phyloP scores from a whole-genome alignment of 2,113 vertebrate species.

The Eurystomus gularis region DNA sequence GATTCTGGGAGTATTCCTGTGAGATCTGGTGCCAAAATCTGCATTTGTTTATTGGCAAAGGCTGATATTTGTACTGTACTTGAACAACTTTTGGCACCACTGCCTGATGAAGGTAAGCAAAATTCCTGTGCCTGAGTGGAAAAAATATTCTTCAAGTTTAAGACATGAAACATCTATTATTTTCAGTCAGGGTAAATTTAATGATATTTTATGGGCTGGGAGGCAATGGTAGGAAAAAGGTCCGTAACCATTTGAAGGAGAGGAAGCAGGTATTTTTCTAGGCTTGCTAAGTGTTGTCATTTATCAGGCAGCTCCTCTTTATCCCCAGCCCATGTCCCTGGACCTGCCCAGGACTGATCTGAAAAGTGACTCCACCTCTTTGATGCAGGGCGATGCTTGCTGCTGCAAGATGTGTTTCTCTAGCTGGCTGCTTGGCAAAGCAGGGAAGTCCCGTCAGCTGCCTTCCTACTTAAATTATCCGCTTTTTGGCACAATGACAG shows the following conservation, averaged over 20 bases:
- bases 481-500: neutral
- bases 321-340: neutral
- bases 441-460: neutral
- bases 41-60: constrained; percentile 1
- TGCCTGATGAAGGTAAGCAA: constrained; percentile 11
- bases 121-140: neutral
- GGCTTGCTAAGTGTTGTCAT: neutral
- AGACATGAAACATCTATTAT: neutral
- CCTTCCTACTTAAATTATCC: neutral
- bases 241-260: neutral
- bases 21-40: neutral
- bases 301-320: neutral
- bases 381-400: neutral
- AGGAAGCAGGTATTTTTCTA: neutral
- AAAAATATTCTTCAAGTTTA: neutral
- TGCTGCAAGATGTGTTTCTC: neutral
- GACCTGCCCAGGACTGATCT: neutral
- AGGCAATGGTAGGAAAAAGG: neutral
- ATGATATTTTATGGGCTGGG: neutral
- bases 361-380: neutral
- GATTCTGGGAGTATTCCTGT: neutral
- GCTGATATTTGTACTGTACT: neutral
- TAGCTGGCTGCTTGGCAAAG: neutral
- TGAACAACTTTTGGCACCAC: neutral
- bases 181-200: neutral